These are phyloP conservation scores for Platynereis dumerilii DNA, from an alignment of 2,888 invertebrate genomes.

Conservation along the genomic window DNA sequence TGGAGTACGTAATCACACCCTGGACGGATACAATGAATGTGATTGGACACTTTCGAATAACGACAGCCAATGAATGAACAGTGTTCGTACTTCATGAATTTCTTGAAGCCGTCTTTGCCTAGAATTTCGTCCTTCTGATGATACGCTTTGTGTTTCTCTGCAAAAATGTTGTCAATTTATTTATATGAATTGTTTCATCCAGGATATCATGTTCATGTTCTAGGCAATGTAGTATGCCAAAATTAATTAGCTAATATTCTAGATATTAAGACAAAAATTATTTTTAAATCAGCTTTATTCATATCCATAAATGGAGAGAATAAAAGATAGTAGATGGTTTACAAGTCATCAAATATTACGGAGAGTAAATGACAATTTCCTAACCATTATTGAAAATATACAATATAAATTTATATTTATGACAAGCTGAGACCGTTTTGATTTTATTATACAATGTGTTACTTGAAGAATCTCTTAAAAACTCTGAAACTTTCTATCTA, in stretches of 20 bases:
- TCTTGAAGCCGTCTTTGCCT: slow-evolving; percentile 95
- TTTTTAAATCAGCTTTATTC: too few species aligned
- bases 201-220: not conserved
- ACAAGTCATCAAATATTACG: too few species aligned
- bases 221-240: too few species aligned
- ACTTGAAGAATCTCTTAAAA: too few species aligned
- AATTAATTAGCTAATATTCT: not conserved
- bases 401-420: too few species aligned
- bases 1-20: slow-evolving; percentile 92
- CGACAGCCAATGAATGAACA: slow-evolving; percentile 91
- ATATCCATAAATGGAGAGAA: too few species aligned
- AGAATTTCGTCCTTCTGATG: slow-evolving; percentile 97
- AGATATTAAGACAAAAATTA: not conserved
- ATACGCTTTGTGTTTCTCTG: slow-evolving; percentile 98
- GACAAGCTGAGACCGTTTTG: too few species aligned
- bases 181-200: not conserved
- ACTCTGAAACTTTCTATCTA: too few species aligned
- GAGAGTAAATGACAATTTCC: too few species aligned
- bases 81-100: slow-evolving; percentile 95
- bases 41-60: slow-evolving; percentile 94
- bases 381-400: too few species aligned
- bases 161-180: slow-evolving; percentile 33
- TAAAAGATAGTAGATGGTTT: too few species aligned
- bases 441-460: too few species aligned
- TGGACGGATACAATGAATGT: slow-evolving; percentile 93